Percentiles rank a stretch among this genome's conserved stretches.
Conservation (phyloP, 2,113 vertebrate species). For the Thamnophis sirtalis region DNA sequence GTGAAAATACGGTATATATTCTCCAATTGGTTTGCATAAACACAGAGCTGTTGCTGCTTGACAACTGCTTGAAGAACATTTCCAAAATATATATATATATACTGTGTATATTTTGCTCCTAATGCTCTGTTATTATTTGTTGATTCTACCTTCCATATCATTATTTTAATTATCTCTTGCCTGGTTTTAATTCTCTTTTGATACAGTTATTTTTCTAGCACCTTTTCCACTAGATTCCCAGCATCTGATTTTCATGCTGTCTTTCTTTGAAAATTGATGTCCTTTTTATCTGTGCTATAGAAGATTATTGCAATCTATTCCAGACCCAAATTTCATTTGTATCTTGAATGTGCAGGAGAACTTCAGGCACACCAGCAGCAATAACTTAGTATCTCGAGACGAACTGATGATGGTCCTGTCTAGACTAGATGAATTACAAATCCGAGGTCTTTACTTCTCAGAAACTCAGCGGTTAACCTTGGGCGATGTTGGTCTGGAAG, state of each 20-base stretch:
- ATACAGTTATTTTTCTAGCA: background rate
- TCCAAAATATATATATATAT: background rate
- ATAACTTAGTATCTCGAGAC: constrained; percentile 74
- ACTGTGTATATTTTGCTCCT: background rate
- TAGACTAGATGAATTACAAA: constrained; percentile 72
- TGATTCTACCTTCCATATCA: background rate
- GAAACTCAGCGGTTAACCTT: constrained; percentile 86
- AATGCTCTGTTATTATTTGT: background rate
- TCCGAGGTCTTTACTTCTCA: constrained; percentile 83
- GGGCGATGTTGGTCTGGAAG: constrained; percentile 85
- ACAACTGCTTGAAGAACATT: background rate
- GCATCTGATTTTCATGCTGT: background rate
- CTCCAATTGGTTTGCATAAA: background rate
- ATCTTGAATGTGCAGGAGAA: constrained; percentile 68
- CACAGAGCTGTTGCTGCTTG: background rate
- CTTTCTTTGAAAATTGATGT: background rate
- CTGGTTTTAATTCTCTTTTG: background rate
- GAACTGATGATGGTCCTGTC: constrained; percentile 84
- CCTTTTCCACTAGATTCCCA: background rate
- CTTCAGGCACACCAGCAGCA: constrained; percentile 78
- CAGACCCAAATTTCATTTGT: background rate
- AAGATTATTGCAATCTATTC: background rate
- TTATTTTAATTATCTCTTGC: background rate
- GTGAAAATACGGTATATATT: too few species aligned
- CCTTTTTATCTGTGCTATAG: background rate